phyloP scores from a whole-genome alignment of 2,888 invertebrate species.

The Drosophila borealis region DNA sequence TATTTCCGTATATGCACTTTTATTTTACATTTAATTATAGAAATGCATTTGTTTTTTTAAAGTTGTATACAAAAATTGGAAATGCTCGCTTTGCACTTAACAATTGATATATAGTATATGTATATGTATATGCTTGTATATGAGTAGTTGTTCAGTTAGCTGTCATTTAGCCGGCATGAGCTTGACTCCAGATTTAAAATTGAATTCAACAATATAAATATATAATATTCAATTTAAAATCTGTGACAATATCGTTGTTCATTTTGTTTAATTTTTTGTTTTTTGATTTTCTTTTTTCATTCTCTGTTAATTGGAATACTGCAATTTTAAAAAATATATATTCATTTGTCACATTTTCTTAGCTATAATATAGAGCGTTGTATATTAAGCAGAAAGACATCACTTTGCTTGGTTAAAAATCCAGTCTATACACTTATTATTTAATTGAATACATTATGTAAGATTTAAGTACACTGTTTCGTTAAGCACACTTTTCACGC shows the following conservation, averaged over 20 bases:
- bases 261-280: slow-evolving; percentile 21
- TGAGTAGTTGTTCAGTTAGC: slow-evolving; percentile 51
- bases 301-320: slow-evolving; percentile 62
- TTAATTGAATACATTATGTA: slow-evolving; percentile 56
- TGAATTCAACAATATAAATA: slow-evolving; percentile 19
- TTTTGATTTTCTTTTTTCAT: slow-evolving; percentile 9
- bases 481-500: slow-evolving; percentile 51
- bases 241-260: slow-evolving; percentile 68
- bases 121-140: slow-evolving; percentile 32
- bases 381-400: slow-evolving; percentile 75
- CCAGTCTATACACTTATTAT: slow-evolving; percentile 75
- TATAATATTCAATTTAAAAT: slow-evolving; percentile 27
- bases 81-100: slow-evolving; percentile 55
- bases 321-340: slow-evolving; percentile 47
- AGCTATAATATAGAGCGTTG: slow-evolving; percentile 68
- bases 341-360: slow-evolving; percentile 53
- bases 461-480: slow-evolving; percentile 61
- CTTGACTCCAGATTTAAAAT: slow-evolving; percentile 29
- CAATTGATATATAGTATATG: slow-evolving; percentile 35
- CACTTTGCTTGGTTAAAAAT: slow-evolving; percentile 68
- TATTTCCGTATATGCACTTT: slow-evolving; percentile 46
- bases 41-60: slow-evolving; percentile 64
- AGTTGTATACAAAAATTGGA: slow-evolving; percentile 58
- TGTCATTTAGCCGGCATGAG: slow-evolving; percentile 29
- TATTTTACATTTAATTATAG: slow-evolving; percentile 61